Evolutionary conservation across 2,888 invertebrate species (phyloP), one percentile per base, ranked within the genome.

Genomic region (Aspidiotus rigidus): DNA sequence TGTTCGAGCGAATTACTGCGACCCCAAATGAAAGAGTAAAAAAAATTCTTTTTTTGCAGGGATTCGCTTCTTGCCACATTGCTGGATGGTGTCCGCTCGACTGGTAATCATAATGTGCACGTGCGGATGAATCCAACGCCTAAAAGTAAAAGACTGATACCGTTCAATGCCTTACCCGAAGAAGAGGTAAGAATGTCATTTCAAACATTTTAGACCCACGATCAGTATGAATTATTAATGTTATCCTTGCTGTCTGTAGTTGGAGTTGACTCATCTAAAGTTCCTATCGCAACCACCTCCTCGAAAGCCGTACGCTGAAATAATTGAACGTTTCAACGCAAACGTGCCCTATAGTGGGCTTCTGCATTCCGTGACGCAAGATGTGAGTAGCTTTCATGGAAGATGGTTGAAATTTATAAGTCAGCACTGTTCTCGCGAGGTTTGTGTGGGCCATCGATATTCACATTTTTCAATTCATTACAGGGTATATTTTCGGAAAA

Each of bases 301-400:
- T 28, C 82, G 82, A 55, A 83, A 85, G 78, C 79, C 83, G 7
- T 86, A 88, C 76, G 79, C 86, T 39, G 93, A 95, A 77, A 89
- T 93, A 74, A 86, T 99, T 28, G 88, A 91, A 74, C 82, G 98
- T 72, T 99, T 99, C 80, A 99, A 99, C 81, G 91, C 94, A 62
- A 99, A 99, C 79, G 86, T 97, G 75, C 93, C 98, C 5, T 99
- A 98, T 81, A 96, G 93, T 79, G 99, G 99, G 17, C 85, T 99
- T 63, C 85, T 93, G 73, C 96, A 98, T 80, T 93, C 97, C 74
- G 89, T 94, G 73, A 92, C 94, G 39, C 93, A 94, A 81, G 98
- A 98, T 80, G 96, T 95, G 83, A 85, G 89, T 77, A 71, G 57
- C 53, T 44, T 61, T 71, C 54, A 64, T 69, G 17, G 9, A 15